Evolutionary conservation across 92 coral and sea anemone genomes (phyloP), one percentile per base, ranked within the genome.

Genomic region (Heteractis magnifica): DNA sequence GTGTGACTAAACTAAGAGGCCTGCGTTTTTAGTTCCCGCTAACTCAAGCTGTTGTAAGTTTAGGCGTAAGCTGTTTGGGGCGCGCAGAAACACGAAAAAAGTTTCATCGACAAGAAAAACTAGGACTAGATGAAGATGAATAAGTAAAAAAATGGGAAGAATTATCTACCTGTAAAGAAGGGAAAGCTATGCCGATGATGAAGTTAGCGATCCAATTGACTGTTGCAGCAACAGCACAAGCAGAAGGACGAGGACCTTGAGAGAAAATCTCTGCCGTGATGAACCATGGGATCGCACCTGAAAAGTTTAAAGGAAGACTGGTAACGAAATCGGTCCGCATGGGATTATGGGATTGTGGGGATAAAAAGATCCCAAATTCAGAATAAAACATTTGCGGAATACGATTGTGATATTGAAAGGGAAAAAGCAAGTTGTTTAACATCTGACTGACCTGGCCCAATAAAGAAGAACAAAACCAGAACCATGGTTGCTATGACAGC

Each of bases 211-310:
- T 79, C 98, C 98, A 95, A 79, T 95, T 95, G 6, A 89, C 94
- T n/a, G 89, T 83, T 4, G 94, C 97, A 49, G 95, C 95, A 3
- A 95, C 88, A 77, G 94, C 91, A 76, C 93, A 89, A 12, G 98
- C 98, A 6, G 95, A 95, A 8, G 98, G 93, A 18, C 98, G 90
- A 13, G 98, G 94, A 58, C 98, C 98, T 82, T 95, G 98, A 15
- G 98, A 86, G 76, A 95, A 95, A 89, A 95, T 81, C 82, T 93
- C 98, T 6, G 98, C 92, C 60, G 95, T 95, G 81, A 95, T 95
- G 62, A 95, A 93, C 98, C 98, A 95, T 0, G 98, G 98, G 81
- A 95, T 93, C 8, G 98, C 89, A 21, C 98, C 98, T 95, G 48
- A 70, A 15, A 65, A 64, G 6, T 15, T 34, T 41, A 23, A 10